Conservation (phyloP, 2,888 invertebrate genomes). For the Drosophila flavopinicola region DNA sequence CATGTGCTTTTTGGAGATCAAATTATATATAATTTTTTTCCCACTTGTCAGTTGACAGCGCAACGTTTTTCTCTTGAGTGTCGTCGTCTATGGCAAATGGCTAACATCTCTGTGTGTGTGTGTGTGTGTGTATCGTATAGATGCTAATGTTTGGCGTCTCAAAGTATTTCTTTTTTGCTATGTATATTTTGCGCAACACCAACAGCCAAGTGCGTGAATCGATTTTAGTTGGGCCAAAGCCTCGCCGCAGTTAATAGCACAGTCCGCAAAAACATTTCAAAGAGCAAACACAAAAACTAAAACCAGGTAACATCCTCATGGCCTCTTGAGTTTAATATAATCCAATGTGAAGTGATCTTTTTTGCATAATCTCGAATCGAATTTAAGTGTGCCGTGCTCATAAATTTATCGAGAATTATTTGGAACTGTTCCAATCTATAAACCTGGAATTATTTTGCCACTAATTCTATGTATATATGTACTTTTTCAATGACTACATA, state of each 20-base stretch:
- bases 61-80: constrained; percentile 52
- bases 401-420: constrained; percentile 48
- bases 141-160: constrained; percentile 49
- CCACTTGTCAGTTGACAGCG: constrained; percentile 51
- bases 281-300: constrained; percentile 10
- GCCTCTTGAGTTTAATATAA: background rate
- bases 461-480: constrained; percentile 25
- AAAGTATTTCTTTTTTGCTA: constrained; percentile 47
- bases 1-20: constrained; percentile 35
- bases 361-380: constrained; percentile 47
- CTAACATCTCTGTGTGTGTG: constrained; percentile 6
- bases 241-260: constrained; percentile 77
- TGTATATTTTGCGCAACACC: constrained; percentile 67
- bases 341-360: constrained; percentile 26
- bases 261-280: constrained; percentile 43
- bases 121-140: constrained; percentile 34
- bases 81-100: constrained; percentile 24
- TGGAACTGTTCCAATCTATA: constrained; percentile 70
- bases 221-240: constrained; percentile 80
- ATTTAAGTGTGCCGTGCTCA: constrained; percentile 68
- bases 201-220: constrained; percentile 58
- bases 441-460: constrained; percentile 60
- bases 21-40: constrained; percentile 23
- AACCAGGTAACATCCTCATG: constrained; percentile 47
- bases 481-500: constrained; percentile 19